Conservation (phyloP, 2,113 vertebrate species). For the Indicator maculatus region DNA sequence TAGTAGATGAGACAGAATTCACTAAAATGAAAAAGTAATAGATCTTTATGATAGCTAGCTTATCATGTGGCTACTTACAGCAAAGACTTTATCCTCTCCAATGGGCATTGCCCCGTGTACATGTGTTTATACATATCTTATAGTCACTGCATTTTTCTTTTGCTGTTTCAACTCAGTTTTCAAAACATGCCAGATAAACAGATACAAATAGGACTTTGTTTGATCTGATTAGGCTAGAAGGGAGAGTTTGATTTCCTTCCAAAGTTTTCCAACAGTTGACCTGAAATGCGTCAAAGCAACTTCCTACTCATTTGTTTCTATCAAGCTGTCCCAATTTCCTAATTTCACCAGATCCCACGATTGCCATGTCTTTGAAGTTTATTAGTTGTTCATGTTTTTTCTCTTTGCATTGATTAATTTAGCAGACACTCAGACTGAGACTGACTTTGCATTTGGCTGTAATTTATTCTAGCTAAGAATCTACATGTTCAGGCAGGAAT, state of each 20-base stretch:
- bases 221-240: conserved; percentile 48
- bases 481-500: background rate
- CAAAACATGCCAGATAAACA: background rate
- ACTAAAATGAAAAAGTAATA: background rate
- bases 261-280: conserved; percentile 46
- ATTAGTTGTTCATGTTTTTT: background rate
- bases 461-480: conserved; percentile 31
- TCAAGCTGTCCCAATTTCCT: background rate
- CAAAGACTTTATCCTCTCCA: background rate
- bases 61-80: background rate
- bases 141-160: background rate
- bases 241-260: conserved; percentile 42
- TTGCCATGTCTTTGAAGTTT: conserved; percentile 36
- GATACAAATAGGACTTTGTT: conserved; percentile 55
- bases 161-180: conserved; percentile 11
- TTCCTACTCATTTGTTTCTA: conserved; percentile 11
- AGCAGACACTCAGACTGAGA: conserved; percentile 39
- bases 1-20: background rate
- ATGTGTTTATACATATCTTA: background rate
- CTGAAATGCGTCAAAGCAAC: conserved; percentile 1
- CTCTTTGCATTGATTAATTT: conserved; percentile 33
- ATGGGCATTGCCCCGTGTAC: background rate
- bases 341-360: conserved; percentile 16
- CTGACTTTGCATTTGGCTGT: background rate
- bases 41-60: background rate